These are phyloP conservation scores for Heteronetta atricapilla DNA, from an alignment of 2,113 vertebrate species.

Conservation along the genomic window DNA sequence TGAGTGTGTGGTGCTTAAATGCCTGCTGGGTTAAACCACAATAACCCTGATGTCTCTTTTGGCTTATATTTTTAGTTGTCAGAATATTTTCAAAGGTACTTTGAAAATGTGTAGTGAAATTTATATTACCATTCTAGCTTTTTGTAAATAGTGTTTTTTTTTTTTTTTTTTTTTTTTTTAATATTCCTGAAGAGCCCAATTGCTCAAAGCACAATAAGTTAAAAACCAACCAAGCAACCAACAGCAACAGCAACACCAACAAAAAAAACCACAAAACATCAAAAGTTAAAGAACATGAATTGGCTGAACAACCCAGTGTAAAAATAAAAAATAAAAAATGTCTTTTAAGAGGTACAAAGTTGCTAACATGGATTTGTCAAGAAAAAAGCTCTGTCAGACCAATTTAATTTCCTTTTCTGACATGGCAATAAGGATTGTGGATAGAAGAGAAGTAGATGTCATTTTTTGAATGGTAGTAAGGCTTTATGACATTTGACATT, in stretches of 20 bases:
- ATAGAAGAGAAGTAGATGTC: neutral
- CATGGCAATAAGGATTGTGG: neutral
- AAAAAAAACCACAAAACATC: neutral
- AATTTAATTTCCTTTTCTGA: neutral
- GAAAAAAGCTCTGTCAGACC: neutral
- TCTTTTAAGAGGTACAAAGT: neutral
- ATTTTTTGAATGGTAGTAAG: neutral
- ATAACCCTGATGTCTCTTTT: neutral
- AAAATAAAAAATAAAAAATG: neutral
- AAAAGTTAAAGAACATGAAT: neutral
- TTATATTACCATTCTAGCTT: neutral
- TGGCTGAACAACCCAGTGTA: rapidly evolving
- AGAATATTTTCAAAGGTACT: neutral
- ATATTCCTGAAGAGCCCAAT: neutral
- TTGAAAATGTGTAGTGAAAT: neutral
- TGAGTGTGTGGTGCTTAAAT: neutral
- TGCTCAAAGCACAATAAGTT: neutral
- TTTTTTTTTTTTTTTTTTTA: no score
- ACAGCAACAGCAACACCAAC: neutral
- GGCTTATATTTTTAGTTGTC: neutral
- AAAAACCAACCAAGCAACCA: neutral
- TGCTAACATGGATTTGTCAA: neutral
- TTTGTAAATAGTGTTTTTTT: neutral
- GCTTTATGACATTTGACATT: neutral
- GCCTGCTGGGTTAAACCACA: neutral